Conservation (phyloP, 2,888 invertebrate species). For the Mechanitis messenoides region DNA sequence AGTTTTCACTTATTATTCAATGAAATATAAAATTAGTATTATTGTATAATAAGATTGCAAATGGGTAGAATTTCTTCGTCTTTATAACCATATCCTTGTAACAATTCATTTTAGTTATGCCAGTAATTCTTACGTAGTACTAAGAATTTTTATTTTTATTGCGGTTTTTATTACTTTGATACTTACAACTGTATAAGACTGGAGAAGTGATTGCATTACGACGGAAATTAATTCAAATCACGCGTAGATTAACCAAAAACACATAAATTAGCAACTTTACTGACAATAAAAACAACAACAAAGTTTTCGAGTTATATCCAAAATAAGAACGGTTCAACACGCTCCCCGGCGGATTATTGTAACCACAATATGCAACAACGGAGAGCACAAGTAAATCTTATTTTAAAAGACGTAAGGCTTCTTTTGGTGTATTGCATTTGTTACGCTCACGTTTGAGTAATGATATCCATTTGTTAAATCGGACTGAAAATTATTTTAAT, state of each 20-base stretch:
- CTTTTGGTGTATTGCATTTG: slow-evolving; percentile 1
- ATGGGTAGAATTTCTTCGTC: too few relatives aligned
- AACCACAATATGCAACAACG: not conserved
- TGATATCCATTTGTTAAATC: slow-evolving; percentile 17
- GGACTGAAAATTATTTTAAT: slow-evolving; percentile 9
- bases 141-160: too few relatives aligned
- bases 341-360: slow-evolving; percentile 11
- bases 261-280: slow-evolving; percentile 20
- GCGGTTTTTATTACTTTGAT: not conserved
- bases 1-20: too few relatives aligned
- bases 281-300: slow-evolving; percentile 20
- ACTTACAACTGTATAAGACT: not conserved
- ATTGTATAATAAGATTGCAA: too few relatives aligned
- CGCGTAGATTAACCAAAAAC: slow-evolving; percentile 19
- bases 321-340: slow-evolving; percentile 20
- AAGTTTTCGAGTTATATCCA: slow-evolving; percentile 19
- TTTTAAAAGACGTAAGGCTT: too few relatives aligned
- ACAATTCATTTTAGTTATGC: too few relatives aligned
- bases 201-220: slow-evolving; percentile 5
- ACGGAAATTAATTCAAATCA: slow-evolving; percentile 14
- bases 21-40: too few relatives aligned
- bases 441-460: slow-evolving; percentile 11
- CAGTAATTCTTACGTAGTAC: too few relatives aligned
- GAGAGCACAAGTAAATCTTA: too few relatives aligned
- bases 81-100: too few relatives aligned